Evolutionary conservation across 2,888 invertebrate genomes (phyloP).

Genomic region (Orthosia cruda): DNA sequence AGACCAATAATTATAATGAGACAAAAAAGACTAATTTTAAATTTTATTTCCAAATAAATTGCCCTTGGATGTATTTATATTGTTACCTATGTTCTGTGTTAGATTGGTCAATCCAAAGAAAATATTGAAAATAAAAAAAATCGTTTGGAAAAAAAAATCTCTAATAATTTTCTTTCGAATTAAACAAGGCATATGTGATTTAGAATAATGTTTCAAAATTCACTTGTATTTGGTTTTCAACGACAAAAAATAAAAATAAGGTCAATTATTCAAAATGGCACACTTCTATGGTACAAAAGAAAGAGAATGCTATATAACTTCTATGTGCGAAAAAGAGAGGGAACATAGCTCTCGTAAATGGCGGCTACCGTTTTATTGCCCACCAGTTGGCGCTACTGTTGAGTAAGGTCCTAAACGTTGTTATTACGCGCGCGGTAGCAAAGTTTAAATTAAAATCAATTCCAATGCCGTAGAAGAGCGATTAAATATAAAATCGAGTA

Average conservation of each 20-base stretch:
- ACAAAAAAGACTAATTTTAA: constrained; percentile 54
- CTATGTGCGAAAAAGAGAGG: constrained; percentile 16
- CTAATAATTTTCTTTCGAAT: constrained; percentile 9
- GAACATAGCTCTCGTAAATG: neutral
- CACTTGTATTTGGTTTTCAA: neutral
- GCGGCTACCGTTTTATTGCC: too few species aligned
- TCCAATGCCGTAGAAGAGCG: too few species aligned
- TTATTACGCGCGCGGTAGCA: too few species aligned
- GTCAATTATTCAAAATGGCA: constrained; percentile 7
- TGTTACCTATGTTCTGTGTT: constrained; percentile 42
- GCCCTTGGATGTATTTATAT: constrained; percentile 35
- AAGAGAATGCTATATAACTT: constrained; percentile 7
- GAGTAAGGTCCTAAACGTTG: too few species aligned
- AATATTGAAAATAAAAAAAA: neutral
- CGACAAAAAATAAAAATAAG: neutral
- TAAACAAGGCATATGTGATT: constrained; percentile 30
- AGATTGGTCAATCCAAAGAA: constrained; percentile 25
- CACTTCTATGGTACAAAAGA: neutral
- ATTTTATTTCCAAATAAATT: constrained; percentile 38
- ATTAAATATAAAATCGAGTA: too few species aligned
- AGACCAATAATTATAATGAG: constrained; percentile 43
- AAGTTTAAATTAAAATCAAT: too few species aligned
- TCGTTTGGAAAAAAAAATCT: neutral
- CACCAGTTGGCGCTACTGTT: too few species aligned
- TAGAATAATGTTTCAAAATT: constrained; percentile 29